phyloP scores from a whole-genome alignment of 2,888 invertebrate genomes.

The Melanophora roralis region DNA sequence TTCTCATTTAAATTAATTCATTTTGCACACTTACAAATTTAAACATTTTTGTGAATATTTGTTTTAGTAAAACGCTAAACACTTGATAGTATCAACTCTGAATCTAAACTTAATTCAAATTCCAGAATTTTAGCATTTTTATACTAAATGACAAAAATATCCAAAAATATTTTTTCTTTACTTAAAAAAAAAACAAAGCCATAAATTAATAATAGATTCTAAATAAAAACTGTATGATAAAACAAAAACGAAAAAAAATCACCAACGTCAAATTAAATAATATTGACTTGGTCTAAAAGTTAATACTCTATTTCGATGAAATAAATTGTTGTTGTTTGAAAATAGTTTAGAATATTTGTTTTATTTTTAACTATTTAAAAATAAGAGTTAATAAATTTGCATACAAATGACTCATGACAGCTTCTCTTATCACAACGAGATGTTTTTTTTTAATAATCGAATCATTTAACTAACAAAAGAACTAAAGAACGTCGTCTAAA shows the following conservation, averaged over 20 bases:
- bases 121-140: slow-evolving; percentile 67
- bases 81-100: slow-evolving; percentile 61
- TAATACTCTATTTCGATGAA: slow-evolving; percentile 62
- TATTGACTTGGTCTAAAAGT: slow-evolving; percentile 54
- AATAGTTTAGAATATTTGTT: slow-evolving; percentile 20
- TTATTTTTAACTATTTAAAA: slow-evolving; percentile 11
- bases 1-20: neutral
- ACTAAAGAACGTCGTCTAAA: neutral
- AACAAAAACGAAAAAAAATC: slow-evolving; percentile 14
- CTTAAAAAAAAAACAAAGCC: slow-evolving; percentile 12
- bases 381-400: slow-evolving; percentile 39
- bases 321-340: neutral
- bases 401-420: slow-evolving; percentile 26
- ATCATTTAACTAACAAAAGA: neutral
- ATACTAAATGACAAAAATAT: slow-evolving; percentile 63
- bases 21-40: slow-evolving; percentile 66
- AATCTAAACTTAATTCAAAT: slow-evolving; percentile 61
- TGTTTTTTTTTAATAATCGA: neutral
- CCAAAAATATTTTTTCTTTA: slow-evolving; percentile 1
- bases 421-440: slow-evolving; percentile 16
- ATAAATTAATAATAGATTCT: slow-evolving; percentile 39
- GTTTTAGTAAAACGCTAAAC: slow-evolving; percentile 52
- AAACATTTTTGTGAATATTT: slow-evolving; percentile 65
- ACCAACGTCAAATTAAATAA: slow-evolving; percentile 24
- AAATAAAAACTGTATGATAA: slow-evolving; percentile 35